phyloP scores from a whole-genome alignment of 2,797 vertebrate species.

The Synanceia verrucosa region DNA sequence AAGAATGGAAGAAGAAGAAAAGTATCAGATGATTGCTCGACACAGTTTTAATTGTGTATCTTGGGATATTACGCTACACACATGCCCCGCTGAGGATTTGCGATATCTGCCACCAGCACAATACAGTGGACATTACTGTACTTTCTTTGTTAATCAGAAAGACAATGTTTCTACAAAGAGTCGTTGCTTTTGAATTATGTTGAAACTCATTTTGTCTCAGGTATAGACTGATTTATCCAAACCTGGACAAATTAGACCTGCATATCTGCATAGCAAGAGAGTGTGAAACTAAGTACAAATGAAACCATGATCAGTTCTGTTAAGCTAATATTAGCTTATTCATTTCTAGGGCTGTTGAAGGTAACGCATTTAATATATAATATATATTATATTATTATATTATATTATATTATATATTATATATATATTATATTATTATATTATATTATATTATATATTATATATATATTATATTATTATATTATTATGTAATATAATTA shows the following conservation, averaged over 20 bases:
- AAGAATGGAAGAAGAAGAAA: not conserved
- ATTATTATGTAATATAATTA: too few species aligned
- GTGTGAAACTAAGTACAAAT: too few species aligned
- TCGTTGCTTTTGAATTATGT: not conserved
- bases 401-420: too few species aligned
- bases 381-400: too few species aligned
- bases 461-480: too few species aligned
- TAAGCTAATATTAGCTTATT: not conserved
- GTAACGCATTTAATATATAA: too few species aligned
- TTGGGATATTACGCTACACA: not conserved
- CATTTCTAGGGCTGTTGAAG: too few species aligned
- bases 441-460: too few species aligned
- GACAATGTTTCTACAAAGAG: not conserved
- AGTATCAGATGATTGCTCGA: not conserved
- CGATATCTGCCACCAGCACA: not conserved
- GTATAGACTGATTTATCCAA: not conserved
- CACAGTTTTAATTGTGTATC: not conserved
- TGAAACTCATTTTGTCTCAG: not conserved
- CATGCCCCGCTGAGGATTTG: not conserved
- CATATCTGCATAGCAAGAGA: not conserved
- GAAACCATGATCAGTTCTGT: not conserved
- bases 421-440: too few species aligned
- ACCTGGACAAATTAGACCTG: not conserved
- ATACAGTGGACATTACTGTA: not conserved
- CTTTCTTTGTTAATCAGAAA: not conserved